A percentile compares a stretch with the other conserved stretches of the same genome.
Conservation (phyloP, 1,140 invertebrate species). For the Drosophila santomea region DNA sequence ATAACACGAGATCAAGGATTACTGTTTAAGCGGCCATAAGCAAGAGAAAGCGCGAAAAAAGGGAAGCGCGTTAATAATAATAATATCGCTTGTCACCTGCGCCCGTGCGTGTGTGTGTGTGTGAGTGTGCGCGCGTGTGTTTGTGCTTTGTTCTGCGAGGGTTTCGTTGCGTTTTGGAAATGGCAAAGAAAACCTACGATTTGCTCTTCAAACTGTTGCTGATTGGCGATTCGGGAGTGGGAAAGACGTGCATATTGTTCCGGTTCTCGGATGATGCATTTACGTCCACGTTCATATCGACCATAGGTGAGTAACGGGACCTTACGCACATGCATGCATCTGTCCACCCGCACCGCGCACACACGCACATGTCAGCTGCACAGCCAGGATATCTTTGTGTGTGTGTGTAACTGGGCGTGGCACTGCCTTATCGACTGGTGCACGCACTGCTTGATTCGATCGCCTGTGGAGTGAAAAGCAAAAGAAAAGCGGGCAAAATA, state of each 20-base stretch:
- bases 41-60: neutral
- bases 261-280: slow-evolving; percentile 99
- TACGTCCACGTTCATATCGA: slow-evolving; percentile 99
- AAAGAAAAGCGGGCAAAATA: no score
- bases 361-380: slow-evolving; percentile 32
- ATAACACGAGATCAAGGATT: neutral
- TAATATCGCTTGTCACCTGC: slow-evolving; percentile 38
- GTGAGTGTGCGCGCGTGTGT: slow-evolving; percentile 50
- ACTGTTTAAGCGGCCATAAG: neutral
- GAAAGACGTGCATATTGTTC: slow-evolving; percentile 99
- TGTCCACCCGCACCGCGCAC: slow-evolving; percentile 1
- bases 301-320: slow-evolving; percentile 92
- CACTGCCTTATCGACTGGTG: slow-evolving; percentile 34
- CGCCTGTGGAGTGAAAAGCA: slow-evolving; percentile 37
- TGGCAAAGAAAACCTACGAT: slow-evolving; percentile 99
- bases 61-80: slow-evolving; percentile 6
- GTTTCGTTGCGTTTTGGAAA: slow-evolving; percentile 85
- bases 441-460: slow-evolving; percentile 16
- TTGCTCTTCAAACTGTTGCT: slow-evolving; percentile 98
- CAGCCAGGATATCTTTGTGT: slow-evolving; percentile 30
- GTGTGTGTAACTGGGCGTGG: slow-evolving; percentile 62
- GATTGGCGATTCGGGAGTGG: slow-evolving; percentile 99
- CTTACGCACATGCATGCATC: slow-evolving; percentile 10
- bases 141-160: slow-evolving; percentile 59
- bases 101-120: slow-evolving; percentile 17